A percentile compares a stretch with the other conserved stretches of the same genome.
Evolutionary conservation across 2,888 invertebrate species (phyloP).

Genomic region (Polyploca ridens): DNA sequence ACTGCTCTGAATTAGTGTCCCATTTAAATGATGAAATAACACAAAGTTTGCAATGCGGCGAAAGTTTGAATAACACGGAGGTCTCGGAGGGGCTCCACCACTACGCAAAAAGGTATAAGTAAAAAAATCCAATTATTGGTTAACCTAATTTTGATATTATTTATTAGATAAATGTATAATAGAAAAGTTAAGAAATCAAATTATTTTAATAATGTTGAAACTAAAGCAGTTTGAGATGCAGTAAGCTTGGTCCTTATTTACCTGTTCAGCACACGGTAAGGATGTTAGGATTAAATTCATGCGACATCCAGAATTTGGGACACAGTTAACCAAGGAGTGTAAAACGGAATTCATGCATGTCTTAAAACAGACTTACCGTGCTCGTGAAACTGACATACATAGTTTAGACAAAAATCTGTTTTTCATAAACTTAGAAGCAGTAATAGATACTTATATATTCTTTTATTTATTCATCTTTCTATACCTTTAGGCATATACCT

Average conservation of each 20-base stretch:
- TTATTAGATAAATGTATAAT: too few relatives aligned
- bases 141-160: too few relatives aligned
- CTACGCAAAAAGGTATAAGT: neutral
- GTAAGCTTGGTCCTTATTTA: conserved; percentile 8
- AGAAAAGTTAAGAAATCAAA: neutral
- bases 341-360: conserved; percentile 8
- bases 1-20: neutral
- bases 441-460: too few relatives aligned
- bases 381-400: neutral
- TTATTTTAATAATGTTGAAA: neutral
- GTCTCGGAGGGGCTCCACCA: neutral
- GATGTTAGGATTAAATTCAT: neutral
- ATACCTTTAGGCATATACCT: too few relatives aligned
- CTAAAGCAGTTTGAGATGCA: neutral
- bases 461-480: too few relatives aligned
- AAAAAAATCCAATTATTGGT: neutral
- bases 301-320: conserved; percentile 9
- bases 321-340: conserved; percentile 5
- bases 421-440: too few relatives aligned
- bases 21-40: neutral
- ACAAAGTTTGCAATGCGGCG: too few relatives aligned
- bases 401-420: neutral
- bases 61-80: neutral
- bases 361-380: conserved; percentile 2
- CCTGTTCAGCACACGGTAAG: conserved; percentile 6